These are phyloP conservation scores for Horisme vitalbata DNA, from an alignment of 2,888 invertebrate genomes.

Conservation along the genomic window DNA sequence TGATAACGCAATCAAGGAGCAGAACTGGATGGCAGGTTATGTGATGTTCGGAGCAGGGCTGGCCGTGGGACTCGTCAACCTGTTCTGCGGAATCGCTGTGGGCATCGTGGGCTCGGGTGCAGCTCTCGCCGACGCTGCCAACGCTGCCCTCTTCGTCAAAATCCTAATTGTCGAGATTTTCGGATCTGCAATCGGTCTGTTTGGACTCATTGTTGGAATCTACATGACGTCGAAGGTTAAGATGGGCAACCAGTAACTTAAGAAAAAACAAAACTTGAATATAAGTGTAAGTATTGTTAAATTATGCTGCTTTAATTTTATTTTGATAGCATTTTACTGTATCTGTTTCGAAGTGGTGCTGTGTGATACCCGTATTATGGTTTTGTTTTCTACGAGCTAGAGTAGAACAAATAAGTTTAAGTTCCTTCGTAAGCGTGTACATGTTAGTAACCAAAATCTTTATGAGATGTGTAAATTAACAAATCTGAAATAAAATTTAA, in stretches of 20 bases:
- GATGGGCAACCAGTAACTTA: conserved; percentile 86
- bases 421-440: conserved; percentile 1
- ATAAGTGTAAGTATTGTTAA: conserved; percentile 68
- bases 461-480: conserved; percentile 5
- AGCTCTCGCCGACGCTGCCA: conserved; percentile 98
- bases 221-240: conserved; percentile 94
- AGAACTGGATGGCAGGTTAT: conserved; percentile 94
- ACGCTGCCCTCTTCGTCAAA: conserved; percentile 97
- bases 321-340: conserved; percentile 25
- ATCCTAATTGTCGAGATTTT: conserved; percentile 99
- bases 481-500: conserved; percentile 2
- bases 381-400: conserved; percentile 12
- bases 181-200: conserved; percentile 99
- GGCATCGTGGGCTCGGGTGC: conserved; percentile 99
- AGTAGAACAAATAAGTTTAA: conserved; percentile 2
- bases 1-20: conserved; percentile 69
- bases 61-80: conserved; percentile 96
- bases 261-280: conserved; percentile 59
- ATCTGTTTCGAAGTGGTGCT: conserved; percentile 20
- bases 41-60: conserved; percentile 98
- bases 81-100: conserved; percentile 96
- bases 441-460: too few species aligned
- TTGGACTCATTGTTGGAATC: conserved; percentile 99
- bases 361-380: conserved; percentile 14
- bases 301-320: conserved; percentile 27